A percentile compares a stretch with the other conserved stretches of the same genome.
These are phyloP conservation scores for Psittacula derbiana DNA, from an alignment of 2,797 vertebrate genomes.

Conservation along the genomic window DNA sequence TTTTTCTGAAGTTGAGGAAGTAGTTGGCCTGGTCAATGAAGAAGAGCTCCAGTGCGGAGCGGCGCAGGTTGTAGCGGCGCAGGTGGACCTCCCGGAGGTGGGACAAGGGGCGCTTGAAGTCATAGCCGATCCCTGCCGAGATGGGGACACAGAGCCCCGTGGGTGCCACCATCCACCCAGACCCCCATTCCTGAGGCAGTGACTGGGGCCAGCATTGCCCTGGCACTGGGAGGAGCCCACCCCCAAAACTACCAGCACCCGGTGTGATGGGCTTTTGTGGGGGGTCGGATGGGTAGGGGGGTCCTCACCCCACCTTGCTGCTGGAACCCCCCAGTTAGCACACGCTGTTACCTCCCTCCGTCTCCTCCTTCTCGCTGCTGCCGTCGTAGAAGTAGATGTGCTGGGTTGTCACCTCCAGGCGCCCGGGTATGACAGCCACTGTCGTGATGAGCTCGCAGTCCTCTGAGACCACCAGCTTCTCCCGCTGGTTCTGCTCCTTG, in stretches of 20 bases:
- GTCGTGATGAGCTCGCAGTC: conserved; percentile 97
- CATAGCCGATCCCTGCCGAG: conserved; percentile 87
- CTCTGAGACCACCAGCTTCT: conserved; percentile 93
- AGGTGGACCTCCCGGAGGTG: conserved; percentile 95
- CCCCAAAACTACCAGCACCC: background rate
- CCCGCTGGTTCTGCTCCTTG: conserved; percentile 88
- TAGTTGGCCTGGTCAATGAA: conserved; percentile 97
- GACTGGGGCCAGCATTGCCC: background rate
- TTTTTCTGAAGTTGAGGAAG: conserved; percentile 96
- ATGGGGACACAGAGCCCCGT: fast-evolving
- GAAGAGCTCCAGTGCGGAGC: conserved; percentile 95
- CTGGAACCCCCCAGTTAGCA: background rate
- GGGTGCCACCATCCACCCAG: fast-evolving
- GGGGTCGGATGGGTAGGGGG: background rate
- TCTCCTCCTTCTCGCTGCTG: conserved; percentile 92
- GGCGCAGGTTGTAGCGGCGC: conserved; percentile 94
- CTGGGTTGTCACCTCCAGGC: conserved; percentile 94
- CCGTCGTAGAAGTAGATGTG: conserved; percentile 95
- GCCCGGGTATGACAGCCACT: conserved; percentile 87
- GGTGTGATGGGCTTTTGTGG: background rate
- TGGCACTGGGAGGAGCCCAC: background rate
- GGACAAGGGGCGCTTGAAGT: conserved; percentile 91
- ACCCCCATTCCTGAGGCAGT: fast-evolving
- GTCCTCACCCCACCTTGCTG: background rate
- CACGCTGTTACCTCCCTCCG: conserved; percentile 83